phyloP scores from a whole-genome alignment of 2,113 vertebrate genomes.

The Labeo rohita region DNA sequence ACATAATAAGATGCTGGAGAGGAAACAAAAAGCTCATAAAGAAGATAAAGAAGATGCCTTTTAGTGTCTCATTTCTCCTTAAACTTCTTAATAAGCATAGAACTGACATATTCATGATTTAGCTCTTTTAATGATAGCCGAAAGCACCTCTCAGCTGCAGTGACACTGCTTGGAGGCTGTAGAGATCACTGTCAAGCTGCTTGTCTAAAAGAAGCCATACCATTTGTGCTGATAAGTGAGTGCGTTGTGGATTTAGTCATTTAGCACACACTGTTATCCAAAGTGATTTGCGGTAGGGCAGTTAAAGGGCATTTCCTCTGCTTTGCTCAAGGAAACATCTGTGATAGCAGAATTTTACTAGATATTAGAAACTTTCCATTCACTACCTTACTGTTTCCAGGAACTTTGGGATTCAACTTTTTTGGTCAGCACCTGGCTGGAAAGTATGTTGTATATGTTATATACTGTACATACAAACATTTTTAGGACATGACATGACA shows the following conservation, averaged over 20 bases:
- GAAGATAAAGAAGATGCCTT: conserved; percentile 1
- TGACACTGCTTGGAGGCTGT: background rate
- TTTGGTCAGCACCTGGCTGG: background rate
- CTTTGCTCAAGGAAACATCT: background rate
- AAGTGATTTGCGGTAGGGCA: background rate
- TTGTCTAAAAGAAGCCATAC: conserved; percentile 20
- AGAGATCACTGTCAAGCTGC: conserved; percentile 22
- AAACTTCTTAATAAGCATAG: conserved; percentile 8
- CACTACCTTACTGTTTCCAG: background rate
- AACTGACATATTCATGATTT: conserved; percentile 33
- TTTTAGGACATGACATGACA: too few species aligned
- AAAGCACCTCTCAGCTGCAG: conserved; percentile 12
- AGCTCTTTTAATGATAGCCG: conserved; percentile 24
- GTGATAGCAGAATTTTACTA: background rate
- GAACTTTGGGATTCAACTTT: background rate
- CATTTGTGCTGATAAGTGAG: conserved; percentile 24
- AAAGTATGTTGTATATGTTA: background rate
- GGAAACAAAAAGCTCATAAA: background rate
- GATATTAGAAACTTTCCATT: background rate
- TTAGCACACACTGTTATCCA: conserved; percentile 31
- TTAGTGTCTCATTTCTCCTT: conserved; percentile 3
- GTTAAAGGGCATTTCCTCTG: conserved; percentile 26
- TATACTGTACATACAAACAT: too few species aligned
- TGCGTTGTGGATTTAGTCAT: conserved; percentile 20
- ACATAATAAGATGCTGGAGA: background rate